Evolutionary conservation across 1,140 invertebrate species (phyloP), one percentile per base, ranked within the genome.

Genomic region (Pogonomyrmex californicus): DNA sequence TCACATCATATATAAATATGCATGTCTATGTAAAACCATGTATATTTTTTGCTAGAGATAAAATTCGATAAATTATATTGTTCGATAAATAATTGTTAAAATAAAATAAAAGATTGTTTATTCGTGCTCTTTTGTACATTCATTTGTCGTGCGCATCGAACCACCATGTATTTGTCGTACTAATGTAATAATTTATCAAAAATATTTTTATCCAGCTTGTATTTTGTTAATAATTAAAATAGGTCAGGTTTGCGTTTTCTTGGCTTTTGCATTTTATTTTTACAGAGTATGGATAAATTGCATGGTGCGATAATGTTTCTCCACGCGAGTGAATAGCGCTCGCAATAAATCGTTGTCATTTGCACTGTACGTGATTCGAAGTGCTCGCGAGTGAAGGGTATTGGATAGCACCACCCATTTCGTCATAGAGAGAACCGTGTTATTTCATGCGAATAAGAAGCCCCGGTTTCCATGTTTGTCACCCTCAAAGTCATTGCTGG

Each of bases 401-500:
- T 82, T 51, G 66, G 56, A 70, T 78, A 76, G 79, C 56, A 83
- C 79, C 30, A 83, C 66, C 79, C 70, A 75, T 83, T 75, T 75
- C 65, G 60, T 30, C 77, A 83, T 51, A 47, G 51, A 23, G 51
- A 75, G 54, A 88, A 86, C 54, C 47, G 60, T 78, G 76, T 86
- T 71, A 70, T 86, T 63, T 65, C 44, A 14, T 14, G 79, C 41
- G 71, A 41, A 41, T 63, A 60, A 71, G 78, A 85, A 76, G 70
- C 79, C 33, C 75, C 79, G 36, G 12, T 85, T 66, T 89, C 90
- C 90, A 93, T 91, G 88, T 93, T 93, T 89, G 92, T 89, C 90
- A 86, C 77, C 91, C 89, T 92, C 91, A 92, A 93, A 93, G 91
- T 89, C 92, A 90, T 91, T 87, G 92, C 92, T 87, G 56, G 87